Conservation (phyloP, 1,140 invertebrate genomes). For the Lepidostoma basale region DNA sequence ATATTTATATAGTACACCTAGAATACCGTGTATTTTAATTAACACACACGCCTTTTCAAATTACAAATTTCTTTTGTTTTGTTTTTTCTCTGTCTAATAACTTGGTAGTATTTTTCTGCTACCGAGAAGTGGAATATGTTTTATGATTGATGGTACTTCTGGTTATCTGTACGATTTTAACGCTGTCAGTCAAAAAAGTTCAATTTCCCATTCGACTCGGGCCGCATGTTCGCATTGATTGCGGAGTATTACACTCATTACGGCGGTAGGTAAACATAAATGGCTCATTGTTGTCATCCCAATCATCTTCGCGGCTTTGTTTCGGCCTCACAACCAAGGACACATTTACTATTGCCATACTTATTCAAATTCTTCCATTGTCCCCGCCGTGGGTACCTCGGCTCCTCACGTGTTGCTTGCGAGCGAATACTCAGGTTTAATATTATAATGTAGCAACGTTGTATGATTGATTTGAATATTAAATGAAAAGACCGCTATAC, state of each 20-base stretch:
- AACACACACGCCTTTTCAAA: too few species aligned
- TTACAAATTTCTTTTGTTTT: too few species aligned
- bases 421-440: too few species aligned
- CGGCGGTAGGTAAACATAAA: constrained; percentile 5
- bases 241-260: too few species aligned
- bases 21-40: too few species aligned
- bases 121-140: background rate
- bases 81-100: too few species aligned
- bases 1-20: too few species aligned
- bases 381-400: background rate
- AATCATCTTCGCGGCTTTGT: background rate
- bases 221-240: constrained; percentile 12
- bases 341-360: constrained; percentile 8
- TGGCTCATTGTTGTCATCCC: constrained; percentile 2
- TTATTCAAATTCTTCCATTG: constrained; percentile 6
- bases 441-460: background rate
- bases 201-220: background rate
- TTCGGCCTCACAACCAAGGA: background rate
- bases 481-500: constrained; percentile 17
- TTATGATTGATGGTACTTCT: constrained; percentile 1
- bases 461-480: constrained; percentile 5
- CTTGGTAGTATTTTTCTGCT: too few species aligned
- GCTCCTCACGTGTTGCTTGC: background rate
- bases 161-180: background rate
- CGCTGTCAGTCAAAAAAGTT: background rate